Evolutionary conservation across 1,140 invertebrate genomes (phyloP), one percentile per base, ranked within the genome.

Genomic region (Calephelis virginiensis): DNA sequence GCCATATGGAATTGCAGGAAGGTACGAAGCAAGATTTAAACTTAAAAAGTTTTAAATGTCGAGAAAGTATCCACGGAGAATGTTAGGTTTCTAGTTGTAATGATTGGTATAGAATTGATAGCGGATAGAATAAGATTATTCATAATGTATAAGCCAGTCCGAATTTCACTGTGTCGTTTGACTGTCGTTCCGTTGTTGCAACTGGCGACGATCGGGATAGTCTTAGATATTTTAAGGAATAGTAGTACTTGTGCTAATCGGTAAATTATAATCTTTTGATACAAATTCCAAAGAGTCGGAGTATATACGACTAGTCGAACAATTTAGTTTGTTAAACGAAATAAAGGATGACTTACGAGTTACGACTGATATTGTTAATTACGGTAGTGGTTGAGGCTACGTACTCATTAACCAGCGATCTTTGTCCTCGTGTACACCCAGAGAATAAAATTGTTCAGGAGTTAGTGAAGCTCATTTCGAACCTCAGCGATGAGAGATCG

Each of bases 331-430:
- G n/a, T n/a, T n/a, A n/a, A n/a, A n/a, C n/a, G 69, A 76, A 17
- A 70, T 80, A 5, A 72, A 75, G 48, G 49, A 64, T 1, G 65
- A 75, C 0, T 61, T 76, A 12, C 64, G 74, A 61, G 74, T n/a
- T n/a, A n/a, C n/a, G n/a, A n/a, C n/a, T 79, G 60, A 37, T 74
- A 0, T 49, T 75, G 61, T 67, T 81, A 61, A 75, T 79, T 28
- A 82, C 78, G 0, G 61, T 76, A 7, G 75, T 78, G 0, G 76
- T 76, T 1, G 76, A 75, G 7, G 61, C 46, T 5, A 76, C 71
- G 0, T 77, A 82, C 53, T 11, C 53, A 1, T 50, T 82, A 37
- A 78, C 81, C 78, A 79, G 76, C 46, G 78, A 81, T 61, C 67
- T 80, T 50, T 76, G 80, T 71, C 49, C 76, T n/a, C 78, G 74